These are phyloP conservation scores for Silurus glanis DNA, from an alignment of 2,113 vertebrate genomes.

Conservation along the genomic window DNA sequence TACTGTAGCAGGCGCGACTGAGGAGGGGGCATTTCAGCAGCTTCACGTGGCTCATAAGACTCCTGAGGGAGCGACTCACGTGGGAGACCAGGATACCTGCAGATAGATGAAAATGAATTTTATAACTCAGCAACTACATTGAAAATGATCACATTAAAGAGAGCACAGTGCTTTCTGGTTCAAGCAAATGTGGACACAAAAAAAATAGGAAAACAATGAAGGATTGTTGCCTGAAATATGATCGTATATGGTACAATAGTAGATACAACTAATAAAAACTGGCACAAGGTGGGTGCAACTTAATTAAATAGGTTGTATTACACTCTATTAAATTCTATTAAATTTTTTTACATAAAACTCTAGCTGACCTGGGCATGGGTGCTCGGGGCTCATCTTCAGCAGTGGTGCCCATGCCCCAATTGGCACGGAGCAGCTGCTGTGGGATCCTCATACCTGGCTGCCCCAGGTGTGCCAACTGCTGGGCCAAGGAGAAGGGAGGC, in stretches of 20 bases:
- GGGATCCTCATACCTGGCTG: constrained; percentile 86
- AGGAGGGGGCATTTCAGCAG: constrained; percentile 90
- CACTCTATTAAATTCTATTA: too few relatives aligned
- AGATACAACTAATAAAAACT: not conserved
- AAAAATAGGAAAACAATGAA: not conserved
- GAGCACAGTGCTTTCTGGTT: not conserved
- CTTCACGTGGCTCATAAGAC: constrained; percentile 81
- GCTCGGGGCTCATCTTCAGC: constrained; percentile 84
- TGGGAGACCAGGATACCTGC: constrained; percentile 90
- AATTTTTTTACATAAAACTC: not conserved
- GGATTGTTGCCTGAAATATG: not conserved
- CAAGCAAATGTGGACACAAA: not conserved
- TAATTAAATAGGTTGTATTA: not conserved
- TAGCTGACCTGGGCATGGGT: constrained; percentile 82
- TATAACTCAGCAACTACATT: not conserved
- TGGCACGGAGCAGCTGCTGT: constrained; percentile 84
- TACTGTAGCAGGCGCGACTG: constrained; percentile 97
- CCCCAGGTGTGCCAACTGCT: constrained; percentile 85
- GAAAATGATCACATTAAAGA: not conserved
- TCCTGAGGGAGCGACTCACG: constrained; percentile 89
- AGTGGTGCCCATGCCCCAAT: constrained; percentile 85
- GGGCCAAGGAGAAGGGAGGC: constrained; percentile 81
- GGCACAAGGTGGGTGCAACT: too few relatives aligned
- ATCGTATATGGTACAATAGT: not conserved
- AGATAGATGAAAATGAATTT: not conserved